These are phyloP conservation scores for Channa maculata DNA, from an alignment of 2,113 vertebrate genomes.

Conservation along the genomic window DNA sequence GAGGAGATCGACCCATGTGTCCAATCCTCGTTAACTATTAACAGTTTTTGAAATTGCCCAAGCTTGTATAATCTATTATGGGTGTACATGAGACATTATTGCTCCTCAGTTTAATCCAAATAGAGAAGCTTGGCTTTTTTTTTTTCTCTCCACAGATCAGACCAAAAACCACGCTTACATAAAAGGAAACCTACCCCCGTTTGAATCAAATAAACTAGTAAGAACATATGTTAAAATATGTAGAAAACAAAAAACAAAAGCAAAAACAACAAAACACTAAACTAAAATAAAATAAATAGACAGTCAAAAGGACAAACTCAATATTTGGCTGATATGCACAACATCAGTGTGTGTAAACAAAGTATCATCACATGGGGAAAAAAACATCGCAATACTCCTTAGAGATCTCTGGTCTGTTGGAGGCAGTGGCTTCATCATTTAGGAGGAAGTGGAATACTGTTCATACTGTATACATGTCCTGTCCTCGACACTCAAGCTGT, in stretches of 20 bases:
- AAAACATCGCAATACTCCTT: conserved; percentile 1
- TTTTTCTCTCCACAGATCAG: conserved; percentile 48
- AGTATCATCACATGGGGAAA: conserved; percentile 41
- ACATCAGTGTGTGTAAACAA: conserved; percentile 73
- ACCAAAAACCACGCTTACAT: conserved; percentile 41
- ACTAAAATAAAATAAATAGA: conserved; percentile 70
- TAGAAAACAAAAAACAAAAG: conserved; percentile 23
- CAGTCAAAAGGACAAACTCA: conserved; percentile 69
- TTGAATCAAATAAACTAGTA: conserved; percentile 44
- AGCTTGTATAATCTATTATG: conserved; percentile 18
- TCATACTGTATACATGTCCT: conserved; percentile 12
- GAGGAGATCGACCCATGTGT: conserved; percentile 18
- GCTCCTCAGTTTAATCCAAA: conserved; percentile 23
- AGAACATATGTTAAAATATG: conserved; percentile 41
- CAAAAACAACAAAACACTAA: background rate
- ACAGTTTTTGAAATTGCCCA: conserved; percentile 18
- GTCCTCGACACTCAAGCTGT: conserved; percentile 2
- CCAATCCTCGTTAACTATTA: conserved; percentile 11
- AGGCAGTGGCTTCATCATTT: conserved; percentile 37
- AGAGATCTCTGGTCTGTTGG: conserved; percentile 44
- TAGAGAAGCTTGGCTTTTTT: conserved; percentile 18
- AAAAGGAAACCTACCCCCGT: conserved; percentile 35
- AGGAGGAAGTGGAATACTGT: conserved; percentile 51
- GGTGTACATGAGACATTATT: conserved; percentile 41
- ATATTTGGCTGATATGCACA: conserved; percentile 81